phyloP scores from a whole-genome alignment of 2,113 vertebrate species.

The Elachura formosa region DNA sequence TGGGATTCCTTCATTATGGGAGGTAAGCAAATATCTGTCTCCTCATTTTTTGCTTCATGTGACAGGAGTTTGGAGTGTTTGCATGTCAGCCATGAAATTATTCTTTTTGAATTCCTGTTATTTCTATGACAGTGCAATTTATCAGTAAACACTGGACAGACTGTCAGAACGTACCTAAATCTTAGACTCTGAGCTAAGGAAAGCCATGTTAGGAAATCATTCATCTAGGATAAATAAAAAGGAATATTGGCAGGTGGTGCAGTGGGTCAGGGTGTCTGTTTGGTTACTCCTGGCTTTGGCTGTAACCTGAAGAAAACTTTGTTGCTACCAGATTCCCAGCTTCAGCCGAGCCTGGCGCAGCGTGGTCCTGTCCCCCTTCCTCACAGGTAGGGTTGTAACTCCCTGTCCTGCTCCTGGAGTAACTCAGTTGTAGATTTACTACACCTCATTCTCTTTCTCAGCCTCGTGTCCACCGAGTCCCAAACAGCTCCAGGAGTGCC shows the following conservation, averaged over 20 bases:
- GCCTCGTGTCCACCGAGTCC: constrained; percentile 83
- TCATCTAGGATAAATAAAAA: background rate
- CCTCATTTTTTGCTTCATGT: background rate
- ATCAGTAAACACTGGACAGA: background rate
- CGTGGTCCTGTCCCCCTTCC: constrained; percentile 82
- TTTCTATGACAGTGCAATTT: background rate
- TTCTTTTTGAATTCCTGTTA: background rate
- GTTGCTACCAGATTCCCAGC: constrained; percentile 65
- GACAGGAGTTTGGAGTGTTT: background rate
- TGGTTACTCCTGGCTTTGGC: background rate
- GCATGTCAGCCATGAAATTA: background rate
- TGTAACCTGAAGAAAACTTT: background rate
- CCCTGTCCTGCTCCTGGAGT: background rate
- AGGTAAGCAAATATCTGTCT: constrained; percentile 73
- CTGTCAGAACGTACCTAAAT: background rate
- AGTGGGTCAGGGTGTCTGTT: background rate
- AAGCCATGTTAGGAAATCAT: background rate
- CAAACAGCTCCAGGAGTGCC: constrained; percentile 80
- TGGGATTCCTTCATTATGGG: constrained; percentile 84
- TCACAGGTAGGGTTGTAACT: constrained; percentile 75
- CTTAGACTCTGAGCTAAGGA: background rate
- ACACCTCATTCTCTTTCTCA: constrained; percentile 22
- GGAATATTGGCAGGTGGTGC: background rate
- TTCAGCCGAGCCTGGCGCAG: constrained; percentile 81
- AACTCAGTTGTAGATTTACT: background rate